Evolutionary conservation across 2,797 vertebrate species (phyloP).

Genomic region (Aulostomus chinensis): DNA sequence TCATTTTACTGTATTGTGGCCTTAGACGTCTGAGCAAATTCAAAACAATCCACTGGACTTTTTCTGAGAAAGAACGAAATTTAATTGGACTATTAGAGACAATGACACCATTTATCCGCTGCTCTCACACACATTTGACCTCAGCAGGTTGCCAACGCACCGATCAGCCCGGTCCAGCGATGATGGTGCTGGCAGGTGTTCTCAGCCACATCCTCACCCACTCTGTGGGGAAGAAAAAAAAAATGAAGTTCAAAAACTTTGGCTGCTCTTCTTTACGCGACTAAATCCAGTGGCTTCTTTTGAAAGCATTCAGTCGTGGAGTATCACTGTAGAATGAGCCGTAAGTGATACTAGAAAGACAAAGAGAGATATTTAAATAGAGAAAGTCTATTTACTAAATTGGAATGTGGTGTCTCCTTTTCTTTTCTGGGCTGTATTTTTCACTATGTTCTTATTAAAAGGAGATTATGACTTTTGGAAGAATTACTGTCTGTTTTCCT

Average conservation of each 20-base stretch:
- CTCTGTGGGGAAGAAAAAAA: no score
- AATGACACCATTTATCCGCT: slow-evolving; percentile 10
- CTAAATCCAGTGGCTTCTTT: no score
- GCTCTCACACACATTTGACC: slow-evolving; percentile 18
- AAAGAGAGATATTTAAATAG: no score
- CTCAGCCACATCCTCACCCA: background rate
- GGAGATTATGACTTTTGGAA: background rate
- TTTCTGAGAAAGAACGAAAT: slow-evolving; percentile 3
- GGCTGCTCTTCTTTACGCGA: no score
- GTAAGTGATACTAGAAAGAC: background rate
- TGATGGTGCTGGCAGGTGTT: background rate
- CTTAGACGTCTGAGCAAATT: slow-evolving; percentile 1
- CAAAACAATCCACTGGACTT: background rate
- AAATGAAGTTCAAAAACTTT: no score
- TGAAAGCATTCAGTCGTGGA: background rate
- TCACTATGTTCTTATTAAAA: background rate
- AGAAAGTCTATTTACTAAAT: no score
- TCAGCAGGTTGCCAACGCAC: slow-evolving; percentile 6
- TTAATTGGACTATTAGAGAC: no score
- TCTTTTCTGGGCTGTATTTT: background rate
- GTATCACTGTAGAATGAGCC: slow-evolving; percentile 3
- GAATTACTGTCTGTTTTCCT: background rate
- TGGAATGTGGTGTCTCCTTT: no score
- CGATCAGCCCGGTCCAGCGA: slow-evolving; percentile 1
- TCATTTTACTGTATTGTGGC: no score